A percentile compares a stretch with the other conserved stretches of the same genome.
phyloP scores from a whole-genome alignment of 92 coral and sea anemone genomes.

The Ricordea florida region DNA sequence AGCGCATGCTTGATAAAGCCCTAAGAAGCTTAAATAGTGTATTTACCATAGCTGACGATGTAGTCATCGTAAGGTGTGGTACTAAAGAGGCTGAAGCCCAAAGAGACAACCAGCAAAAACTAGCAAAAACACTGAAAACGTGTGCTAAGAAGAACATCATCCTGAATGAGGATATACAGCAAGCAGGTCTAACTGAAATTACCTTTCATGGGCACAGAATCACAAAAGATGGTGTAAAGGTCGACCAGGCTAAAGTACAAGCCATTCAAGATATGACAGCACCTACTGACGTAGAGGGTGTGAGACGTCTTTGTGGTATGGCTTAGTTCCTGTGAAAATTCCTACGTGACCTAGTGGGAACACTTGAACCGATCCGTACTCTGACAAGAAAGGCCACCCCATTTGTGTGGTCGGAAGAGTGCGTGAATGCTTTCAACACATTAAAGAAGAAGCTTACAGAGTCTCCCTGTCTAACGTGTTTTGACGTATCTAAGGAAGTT shows the following conservation, averaged over 20 bases:
- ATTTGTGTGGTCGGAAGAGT: constrained; percentile 48
- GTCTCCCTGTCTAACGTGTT: constrained; percentile 2
- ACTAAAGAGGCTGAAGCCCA: neutral
- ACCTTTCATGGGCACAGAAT: constrained; percentile 26
- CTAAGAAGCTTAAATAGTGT: constrained; percentile 33
- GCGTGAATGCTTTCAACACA: constrained; percentile 13
- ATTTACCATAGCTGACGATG: constrained; percentile 13
- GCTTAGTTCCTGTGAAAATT: constrained; percentile 34
- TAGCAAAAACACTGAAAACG: neutral
- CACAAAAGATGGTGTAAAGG: constrained; percentile 44
- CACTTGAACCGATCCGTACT: constrained; percentile 29
- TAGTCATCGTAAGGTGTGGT: constrained; percentile 26
- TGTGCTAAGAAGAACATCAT: constrained; percentile 18
- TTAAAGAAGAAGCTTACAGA: constrained; percentile 4
- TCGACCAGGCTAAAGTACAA: constrained; percentile 30
- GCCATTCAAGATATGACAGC: constrained; percentile 59
- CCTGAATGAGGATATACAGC: constrained; percentile 11
- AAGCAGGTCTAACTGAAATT: constrained; percentile 2
- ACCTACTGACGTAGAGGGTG: constrained; percentile 42
- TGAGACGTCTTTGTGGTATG: constrained; percentile 53
- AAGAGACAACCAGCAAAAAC: constrained; percentile 2
- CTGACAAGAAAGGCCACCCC: constrained; percentile 36
- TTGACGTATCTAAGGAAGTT: constrained; percentile 19
- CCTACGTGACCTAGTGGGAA: constrained; percentile 37
- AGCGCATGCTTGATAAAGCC: constrained; percentile 1